Evolutionary conservation across 2,888 invertebrate species (phyloP), one percentile per base, ranked within the genome.

Genomic region (Melanotus villosus): DNA sequence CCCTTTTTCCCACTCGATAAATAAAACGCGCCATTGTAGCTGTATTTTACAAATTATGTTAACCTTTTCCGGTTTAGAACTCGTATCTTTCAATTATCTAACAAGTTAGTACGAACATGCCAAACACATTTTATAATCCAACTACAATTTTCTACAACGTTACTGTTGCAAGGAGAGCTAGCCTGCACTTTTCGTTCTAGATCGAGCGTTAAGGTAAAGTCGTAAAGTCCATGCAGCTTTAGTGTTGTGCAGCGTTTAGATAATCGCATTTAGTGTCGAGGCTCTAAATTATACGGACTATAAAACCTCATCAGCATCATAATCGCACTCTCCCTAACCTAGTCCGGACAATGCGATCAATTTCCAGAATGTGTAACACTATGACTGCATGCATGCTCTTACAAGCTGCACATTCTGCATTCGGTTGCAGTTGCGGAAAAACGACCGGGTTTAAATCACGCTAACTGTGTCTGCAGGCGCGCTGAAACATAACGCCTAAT

Each of bases 281-380:
- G 54, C 32, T 64, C 41, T 64, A 64, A 64, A 64, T 64, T 64
- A 64, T 64, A 36, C 43, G 30, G 30, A 30, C 54, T 56, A 64
- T 64, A 64, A 64, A 64, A 64, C 52, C 64, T 56, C 64, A 64
- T 64, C 64, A 64, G 64, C 52, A 64, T 56, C 64, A 64, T 64
- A 64, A 64, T 54, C 64, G 54, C 64, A 43, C 50, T 47, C 19
- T 62, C 52, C 52, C 36, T 47, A 47, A 5, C 18, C 23, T 12
- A 26, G 47, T 62, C 38, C 36, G 36, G 36, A 52, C 34, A 23
- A 6, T 34, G 52, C 18, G 52, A 71, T 71, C 68, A 71, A 71
- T 71, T 71, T 63, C 38, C 60, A 58, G 43, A 63, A 65, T 62
- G 52, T 59, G 58, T 63, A 65, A 58, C 65, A 66, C 65, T 57